phyloP scores from a whole-genome alignment of 2,888 invertebrate genomes.

The Amblyjoppa proteus region DNA sequence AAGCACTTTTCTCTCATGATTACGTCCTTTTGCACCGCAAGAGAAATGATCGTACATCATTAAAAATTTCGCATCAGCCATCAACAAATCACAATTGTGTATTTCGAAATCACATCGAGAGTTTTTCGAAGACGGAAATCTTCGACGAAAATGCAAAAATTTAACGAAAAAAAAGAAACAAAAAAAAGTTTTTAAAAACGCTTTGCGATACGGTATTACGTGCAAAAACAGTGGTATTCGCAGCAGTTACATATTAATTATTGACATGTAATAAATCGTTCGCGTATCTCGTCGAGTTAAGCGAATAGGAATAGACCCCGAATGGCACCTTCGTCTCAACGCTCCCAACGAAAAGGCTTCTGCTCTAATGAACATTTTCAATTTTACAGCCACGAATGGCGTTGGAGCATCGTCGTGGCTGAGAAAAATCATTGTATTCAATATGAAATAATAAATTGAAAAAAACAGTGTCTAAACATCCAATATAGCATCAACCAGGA shows the following conservation, averaged over 20 bases:
- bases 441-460: constrained; percentile 14
- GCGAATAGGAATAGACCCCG: constrained; percentile 33
- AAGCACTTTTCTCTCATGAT: not conserved
- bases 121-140: constrained; percentile 44
- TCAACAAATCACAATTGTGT: constrained; percentile 45
- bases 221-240: constrained; percentile 26
- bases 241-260: constrained; percentile 27
- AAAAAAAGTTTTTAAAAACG: constrained; percentile 15
- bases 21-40: constrained; percentile 3
- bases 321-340: constrained; percentile 52
- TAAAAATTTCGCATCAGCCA: constrained; percentile 39
- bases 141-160: constrained; percentile 36
- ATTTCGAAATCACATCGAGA: constrained; percentile 48
- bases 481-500: constrained; percentile 44
- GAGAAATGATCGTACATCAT: constrained; percentile 22
- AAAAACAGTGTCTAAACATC: constrained; percentile 22
- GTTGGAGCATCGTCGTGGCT: not conserved
- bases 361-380: constrained; percentile 3
- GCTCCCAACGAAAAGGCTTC: constrained; percentile 13
- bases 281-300: constrained; percentile 35
- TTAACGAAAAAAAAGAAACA: constrained; percentile 21
- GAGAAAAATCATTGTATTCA: constrained; percentile 2
- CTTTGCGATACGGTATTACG: constrained; percentile 10
- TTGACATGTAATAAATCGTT: constrained; percentile 25
- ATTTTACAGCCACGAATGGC: not conserved